Percentiles rank a stretch among this genome's conserved stretches.
Conservation (phyloP, 2,113 vertebrate genomes). For the Anseranas semipalmata region DNA sequence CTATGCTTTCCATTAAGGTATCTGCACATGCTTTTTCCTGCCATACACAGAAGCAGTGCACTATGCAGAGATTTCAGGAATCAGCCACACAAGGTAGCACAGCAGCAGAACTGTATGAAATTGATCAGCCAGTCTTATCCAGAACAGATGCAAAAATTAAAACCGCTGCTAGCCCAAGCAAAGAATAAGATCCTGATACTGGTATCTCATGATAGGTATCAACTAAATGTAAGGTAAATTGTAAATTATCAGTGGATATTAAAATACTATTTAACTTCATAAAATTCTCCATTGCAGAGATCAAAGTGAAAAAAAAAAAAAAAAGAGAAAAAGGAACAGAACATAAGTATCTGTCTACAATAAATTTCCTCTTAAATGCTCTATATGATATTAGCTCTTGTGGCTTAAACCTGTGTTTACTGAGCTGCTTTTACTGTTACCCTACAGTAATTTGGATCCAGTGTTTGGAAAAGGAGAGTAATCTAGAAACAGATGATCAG, state of each 20-base stretch:
- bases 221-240: background rate
- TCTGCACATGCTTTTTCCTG: background rate
- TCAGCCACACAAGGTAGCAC: background rate
- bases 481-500: background rate
- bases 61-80: background rate
- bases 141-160: background rate
- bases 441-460: background rate
- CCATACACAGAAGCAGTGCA: background rate
- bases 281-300: background rate
- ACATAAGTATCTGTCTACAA: background rate
- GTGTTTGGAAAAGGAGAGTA: background rate
- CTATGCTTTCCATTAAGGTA: background rate
- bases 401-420: background rate
- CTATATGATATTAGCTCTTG: background rate
- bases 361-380: background rate
- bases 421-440: background rate
- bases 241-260: background rate
- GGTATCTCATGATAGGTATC: background rate
- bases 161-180: background rate
- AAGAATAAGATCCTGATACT: background rate
- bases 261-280: background rate
- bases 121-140: background rate
- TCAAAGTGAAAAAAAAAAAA: background rate
- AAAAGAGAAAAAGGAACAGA: background rate
- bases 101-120: background rate